Conservation (phyloP, 2,797 vertebrate species). For the Sebastes taczanowskii region DNA sequence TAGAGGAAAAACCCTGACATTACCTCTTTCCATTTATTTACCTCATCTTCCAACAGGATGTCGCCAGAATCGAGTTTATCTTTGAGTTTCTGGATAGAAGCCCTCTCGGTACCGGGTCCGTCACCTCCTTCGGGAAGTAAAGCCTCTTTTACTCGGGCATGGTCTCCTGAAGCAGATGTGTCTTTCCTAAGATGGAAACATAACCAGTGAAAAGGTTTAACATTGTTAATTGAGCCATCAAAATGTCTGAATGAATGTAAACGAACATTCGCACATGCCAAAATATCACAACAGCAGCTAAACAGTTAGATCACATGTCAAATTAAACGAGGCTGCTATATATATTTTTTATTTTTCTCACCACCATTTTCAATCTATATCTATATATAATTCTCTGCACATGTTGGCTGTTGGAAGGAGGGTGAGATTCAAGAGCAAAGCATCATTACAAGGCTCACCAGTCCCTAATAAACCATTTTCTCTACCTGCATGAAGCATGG, state of each 20-base stretch:
- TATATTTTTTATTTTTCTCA: not conserved
- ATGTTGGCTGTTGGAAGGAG: not conserved
- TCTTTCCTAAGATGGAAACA: conserved; percentile 5
- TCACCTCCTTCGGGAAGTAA: not conserved
- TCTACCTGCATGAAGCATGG: not conserved
- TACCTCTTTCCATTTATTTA: conserved; percentile 19
- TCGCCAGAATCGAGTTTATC: not conserved
- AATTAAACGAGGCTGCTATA: not conserved
- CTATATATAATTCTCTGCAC: not conserved
- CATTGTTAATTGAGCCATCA: not conserved
- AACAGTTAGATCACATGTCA: not conserved
- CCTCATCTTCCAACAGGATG: conserved; percentile 27
- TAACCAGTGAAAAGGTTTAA: not conserved
- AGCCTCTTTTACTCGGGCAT: not conserved
- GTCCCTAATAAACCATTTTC: not conserved
- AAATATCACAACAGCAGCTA: not conserved
- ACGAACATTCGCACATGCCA: not conserved
- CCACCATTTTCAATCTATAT: not conserved
- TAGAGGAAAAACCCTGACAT: not conserved
- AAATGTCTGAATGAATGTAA: not conserved
- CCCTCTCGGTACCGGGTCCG: not conserved
- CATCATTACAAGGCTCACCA: not conserved
- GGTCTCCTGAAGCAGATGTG: not conserved
- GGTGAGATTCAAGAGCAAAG: not conserved
- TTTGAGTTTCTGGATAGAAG: not conserved